Conservation (phyloP, 2,888 invertebrate species). For the Rhagonycha lutea region DNA sequence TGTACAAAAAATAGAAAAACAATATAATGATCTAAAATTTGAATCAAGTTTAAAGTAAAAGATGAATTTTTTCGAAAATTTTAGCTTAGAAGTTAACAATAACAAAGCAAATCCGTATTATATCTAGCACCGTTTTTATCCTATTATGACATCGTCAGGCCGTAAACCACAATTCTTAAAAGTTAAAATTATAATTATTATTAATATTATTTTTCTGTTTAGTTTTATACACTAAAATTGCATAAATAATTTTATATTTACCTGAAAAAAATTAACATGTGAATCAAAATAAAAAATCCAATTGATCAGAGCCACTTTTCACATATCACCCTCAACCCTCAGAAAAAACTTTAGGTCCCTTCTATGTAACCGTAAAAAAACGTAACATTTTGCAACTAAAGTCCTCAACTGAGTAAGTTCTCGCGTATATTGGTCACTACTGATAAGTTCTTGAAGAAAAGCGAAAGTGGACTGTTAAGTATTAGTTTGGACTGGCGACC, state of each 20-base stretch:
- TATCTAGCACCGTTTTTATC: background rate
- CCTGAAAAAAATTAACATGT: background rate
- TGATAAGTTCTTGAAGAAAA: constrained; percentile 9
- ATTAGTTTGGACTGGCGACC: constrained; percentile 7
- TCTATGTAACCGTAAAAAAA: background rate
- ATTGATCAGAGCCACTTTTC: background rate
- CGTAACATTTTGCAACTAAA: background rate
- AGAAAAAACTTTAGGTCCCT: background rate
- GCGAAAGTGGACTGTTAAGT: constrained; percentile 19
- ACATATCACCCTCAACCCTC: background rate
- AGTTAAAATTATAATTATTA: no score
- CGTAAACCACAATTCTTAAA: background rate
- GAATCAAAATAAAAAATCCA: background rate
- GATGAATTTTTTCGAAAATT: background rate
- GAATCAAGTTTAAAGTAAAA: no score
- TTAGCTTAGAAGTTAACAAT: background rate
- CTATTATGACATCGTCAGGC: background rate
- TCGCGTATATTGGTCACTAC: background rate
- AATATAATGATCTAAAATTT: no score
- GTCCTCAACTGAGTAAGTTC: background rate
- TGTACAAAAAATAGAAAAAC: no score
- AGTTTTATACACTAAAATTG: background rate
- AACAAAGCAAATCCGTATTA: background rate
- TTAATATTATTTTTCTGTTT: no score
- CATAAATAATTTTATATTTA: background rate